A percentile compares a stretch with the other conserved stretches of the same genome.
phyloP scores from a whole-genome alignment of 2,888 invertebrate genomes.

The Hanleya hanleyi region DNA sequence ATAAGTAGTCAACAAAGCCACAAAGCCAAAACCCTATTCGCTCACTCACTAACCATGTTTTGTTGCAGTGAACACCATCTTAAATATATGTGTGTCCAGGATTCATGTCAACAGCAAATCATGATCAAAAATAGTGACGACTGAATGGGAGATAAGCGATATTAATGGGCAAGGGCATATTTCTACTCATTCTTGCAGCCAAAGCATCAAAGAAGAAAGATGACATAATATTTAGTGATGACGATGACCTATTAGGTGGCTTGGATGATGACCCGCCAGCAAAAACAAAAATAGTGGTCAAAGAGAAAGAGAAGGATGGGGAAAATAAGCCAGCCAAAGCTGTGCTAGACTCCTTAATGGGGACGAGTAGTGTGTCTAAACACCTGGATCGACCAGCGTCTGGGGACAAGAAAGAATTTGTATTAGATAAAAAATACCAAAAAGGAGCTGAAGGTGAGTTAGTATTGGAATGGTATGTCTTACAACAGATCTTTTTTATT shows the following conservation, averaged over 20 bases:
- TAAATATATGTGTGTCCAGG: too few species aligned
- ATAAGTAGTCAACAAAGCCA: too few species aligned
- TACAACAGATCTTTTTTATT: too few species aligned
- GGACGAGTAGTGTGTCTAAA: conserved; percentile 50
- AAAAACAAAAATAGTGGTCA: conserved; percentile 11
- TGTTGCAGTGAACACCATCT: too few species aligned
- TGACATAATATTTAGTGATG: conserved; percentile 59
- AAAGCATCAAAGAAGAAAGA: conserved; percentile 46
- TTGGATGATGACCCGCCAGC: conserved; percentile 39
- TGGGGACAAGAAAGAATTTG: conserved; percentile 54
- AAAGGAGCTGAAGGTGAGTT: conserved; percentile 30
- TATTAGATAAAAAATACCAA: conserved; percentile 63
- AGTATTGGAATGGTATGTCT: too few species aligned
- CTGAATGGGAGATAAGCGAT: too few species aligned
- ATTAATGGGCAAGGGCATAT: too few species aligned
- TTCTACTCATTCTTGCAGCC: neutral
- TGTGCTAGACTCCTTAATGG: conserved; percentile 62
- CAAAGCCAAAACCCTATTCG: too few species aligned
- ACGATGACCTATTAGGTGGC: conserved; percentile 60
- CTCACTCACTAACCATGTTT: too few species aligned
- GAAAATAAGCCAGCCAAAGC: conserved; percentile 55
- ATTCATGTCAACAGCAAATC: too few species aligned
- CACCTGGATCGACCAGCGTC: conserved; percentile 53
- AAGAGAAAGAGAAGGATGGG: conserved; percentile 35
- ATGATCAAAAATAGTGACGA: too few species aligned